phyloP scores from a whole-genome alignment of 1,140 invertebrate species.

The Papilio polyxenes region DNA sequence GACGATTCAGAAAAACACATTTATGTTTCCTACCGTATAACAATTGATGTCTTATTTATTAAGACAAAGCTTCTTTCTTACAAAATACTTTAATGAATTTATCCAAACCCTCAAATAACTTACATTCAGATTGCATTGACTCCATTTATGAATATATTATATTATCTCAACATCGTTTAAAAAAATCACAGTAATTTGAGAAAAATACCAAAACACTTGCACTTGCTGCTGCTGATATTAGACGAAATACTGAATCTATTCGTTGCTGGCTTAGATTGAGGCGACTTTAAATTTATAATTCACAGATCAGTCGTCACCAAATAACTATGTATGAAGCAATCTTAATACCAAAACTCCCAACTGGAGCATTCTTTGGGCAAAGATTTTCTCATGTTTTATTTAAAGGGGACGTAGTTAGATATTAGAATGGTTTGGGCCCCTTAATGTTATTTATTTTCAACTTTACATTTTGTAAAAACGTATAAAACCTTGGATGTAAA shows the following conservation, averaged over 20 bases:
- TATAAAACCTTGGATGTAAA: background rate
- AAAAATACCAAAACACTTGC: conserved; percentile 31
- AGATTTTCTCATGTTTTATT: conserved; percentile 41
- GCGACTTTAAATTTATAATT: conserved; percentile 30
- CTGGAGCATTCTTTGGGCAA: conserved; percentile 43
- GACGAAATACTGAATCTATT: conserved; percentile 24
- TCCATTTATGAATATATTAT: conserved; percentile 39
- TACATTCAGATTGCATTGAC: conserved; percentile 46
- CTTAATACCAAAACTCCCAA: conserved; percentile 67
- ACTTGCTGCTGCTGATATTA: background rate
- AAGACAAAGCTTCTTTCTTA: background rate
- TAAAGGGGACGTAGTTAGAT: background rate
- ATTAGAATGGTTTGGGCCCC: background rate
- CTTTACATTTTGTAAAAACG: background rate
- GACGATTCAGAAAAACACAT: no score
- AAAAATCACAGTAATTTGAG: conserved; percentile 5
- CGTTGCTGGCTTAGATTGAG: conserved; percentile 16
- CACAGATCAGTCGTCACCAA: conserved; percentile 44
- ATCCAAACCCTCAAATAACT: conserved; percentile 33
- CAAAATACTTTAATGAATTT: background rate
- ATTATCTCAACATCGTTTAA: background rate
- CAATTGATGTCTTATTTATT: no score
- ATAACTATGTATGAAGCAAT: conserved; percentile 67
- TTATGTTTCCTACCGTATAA: no score
- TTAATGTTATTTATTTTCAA: conserved; percentile 4